Percentiles rank a stretch among this genome's conserved stretches.
These are phyloP conservation scores for Ctenicera cuprea DNA, from an alignment of 2,888 invertebrate species.

Conservation along the genomic window DNA sequence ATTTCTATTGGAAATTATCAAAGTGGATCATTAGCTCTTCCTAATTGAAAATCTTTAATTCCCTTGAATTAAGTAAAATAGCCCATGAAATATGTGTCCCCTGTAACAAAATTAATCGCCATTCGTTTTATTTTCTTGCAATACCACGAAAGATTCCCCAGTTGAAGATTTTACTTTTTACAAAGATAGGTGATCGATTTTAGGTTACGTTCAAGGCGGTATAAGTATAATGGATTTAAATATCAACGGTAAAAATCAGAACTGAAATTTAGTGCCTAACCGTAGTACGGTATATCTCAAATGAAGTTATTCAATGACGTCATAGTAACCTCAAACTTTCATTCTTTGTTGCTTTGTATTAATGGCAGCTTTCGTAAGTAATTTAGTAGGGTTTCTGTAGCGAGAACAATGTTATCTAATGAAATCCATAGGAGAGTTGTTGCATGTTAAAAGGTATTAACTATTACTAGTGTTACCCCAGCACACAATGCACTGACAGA, in stretches of 20 bases:
- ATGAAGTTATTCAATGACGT: constrained; percentile 5
- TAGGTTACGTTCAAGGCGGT: not conserved
- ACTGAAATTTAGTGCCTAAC: not conserved
- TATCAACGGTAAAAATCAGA: constrained; percentile 16
- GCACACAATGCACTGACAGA: too few species aligned
- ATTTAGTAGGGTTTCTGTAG: not conserved
- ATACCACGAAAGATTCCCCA: not conserved
- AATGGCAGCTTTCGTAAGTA: not conserved
- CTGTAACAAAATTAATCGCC: too few species aligned
- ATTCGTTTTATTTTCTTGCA: too few species aligned
- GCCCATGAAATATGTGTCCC: too few species aligned
- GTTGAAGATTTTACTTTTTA: not conserved
- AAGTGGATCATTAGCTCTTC: too few species aligned
- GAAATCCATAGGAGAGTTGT: not conserved
- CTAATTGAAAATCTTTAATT: too few species aligned
- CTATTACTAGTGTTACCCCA: too few species aligned
- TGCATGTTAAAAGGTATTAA: too few species aligned
- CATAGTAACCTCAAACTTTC: constrained; percentile 6
- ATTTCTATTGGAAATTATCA: too few species aligned
- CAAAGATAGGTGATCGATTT: constrained; percentile 5
- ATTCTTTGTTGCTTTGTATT: not conserved
- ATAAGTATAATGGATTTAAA: constrained; percentile 18
- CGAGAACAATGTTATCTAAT: not conserved
- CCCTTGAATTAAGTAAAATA: too few species aligned
- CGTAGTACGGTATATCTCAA: not conserved